Percentiles rank a stretch among this genome's conserved stretches.
phyloP scores from a whole-genome alignment of 2,113 vertebrate species.

The Pristiophorus japonicus region DNA sequence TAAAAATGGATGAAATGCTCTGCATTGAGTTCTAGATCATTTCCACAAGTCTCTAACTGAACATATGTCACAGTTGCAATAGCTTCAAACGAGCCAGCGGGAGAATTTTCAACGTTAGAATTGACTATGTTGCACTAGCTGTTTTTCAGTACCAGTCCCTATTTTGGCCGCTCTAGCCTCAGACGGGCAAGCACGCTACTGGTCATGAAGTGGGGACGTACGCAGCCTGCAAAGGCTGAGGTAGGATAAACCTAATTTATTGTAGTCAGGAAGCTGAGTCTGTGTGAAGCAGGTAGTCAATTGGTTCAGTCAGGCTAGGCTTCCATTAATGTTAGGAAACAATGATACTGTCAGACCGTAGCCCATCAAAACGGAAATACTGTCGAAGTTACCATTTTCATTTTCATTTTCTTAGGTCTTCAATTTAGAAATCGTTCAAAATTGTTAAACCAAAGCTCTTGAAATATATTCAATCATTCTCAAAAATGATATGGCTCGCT shows the following conservation, averaged over 20 bases:
- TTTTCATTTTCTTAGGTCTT: neutral
- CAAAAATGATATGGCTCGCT: neutral
- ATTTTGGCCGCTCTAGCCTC: neutral
- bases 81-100: neutral
- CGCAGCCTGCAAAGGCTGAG: neutral
- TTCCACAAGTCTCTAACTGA: neutral
- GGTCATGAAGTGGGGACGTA: neutral
- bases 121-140: neutral
- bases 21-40: neutral
- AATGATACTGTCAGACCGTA: neutral
- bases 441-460: neutral
- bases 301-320: neutral
- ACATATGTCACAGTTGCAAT: neutral
- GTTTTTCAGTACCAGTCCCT: neutral
- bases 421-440: neutral
- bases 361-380: neutral
- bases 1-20: neutral
- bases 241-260: neutral
- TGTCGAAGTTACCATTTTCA: neutral
- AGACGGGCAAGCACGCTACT: neutral
- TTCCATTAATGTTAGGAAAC: neutral
- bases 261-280: neutral
- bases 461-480: neutral
- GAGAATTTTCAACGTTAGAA: neutral
- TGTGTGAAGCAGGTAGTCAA: neutral